phyloP scores from a whole-genome alignment of 2,113 vertebrate genomes.

The Opisthocomus hoazin region DNA sequence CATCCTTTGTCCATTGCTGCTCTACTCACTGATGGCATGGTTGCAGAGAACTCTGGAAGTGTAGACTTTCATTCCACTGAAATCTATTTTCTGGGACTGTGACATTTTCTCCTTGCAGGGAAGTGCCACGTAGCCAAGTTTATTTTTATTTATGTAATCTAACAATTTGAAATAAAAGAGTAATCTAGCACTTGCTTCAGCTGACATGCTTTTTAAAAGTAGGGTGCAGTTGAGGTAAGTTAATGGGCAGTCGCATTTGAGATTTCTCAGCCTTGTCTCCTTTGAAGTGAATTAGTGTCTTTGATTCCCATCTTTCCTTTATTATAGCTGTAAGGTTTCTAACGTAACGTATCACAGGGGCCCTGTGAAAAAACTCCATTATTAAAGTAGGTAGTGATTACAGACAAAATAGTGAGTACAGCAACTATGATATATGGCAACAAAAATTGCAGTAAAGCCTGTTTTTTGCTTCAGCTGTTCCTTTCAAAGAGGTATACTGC shows the following conservation, averaged over 20 bases:
- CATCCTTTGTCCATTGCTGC: neutral
- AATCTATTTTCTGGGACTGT: neutral
- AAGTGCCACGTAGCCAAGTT: neutral
- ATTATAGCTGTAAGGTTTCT: neutral
- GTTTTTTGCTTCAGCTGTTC: neutral
- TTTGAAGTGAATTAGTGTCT: neutral
- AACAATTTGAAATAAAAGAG: neutral
- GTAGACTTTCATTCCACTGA: neutral
- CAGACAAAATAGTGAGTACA: neutral
- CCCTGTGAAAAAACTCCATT: neutral
- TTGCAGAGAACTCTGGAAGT: neutral
- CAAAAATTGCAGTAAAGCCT: neutral
- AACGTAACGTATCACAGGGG: accelerated
- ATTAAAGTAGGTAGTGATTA: neutral
- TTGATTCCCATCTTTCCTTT: neutral
- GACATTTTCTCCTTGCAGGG: constrained; percentile 2
- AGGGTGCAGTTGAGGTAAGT: neutral
- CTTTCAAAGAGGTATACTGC: neutral
- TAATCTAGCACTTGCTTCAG: neutral
- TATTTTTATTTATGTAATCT: constrained; percentile 34
- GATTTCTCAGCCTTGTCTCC: neutral
- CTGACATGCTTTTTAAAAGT: neutral
- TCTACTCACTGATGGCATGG: neutral
- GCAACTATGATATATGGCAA: neutral
- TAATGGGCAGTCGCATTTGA: neutral